These are phyloP conservation scores for Champsocephalus gunnari DNA, from an alignment of 2,797 vertebrate species.

Conservation along the genomic window DNA sequence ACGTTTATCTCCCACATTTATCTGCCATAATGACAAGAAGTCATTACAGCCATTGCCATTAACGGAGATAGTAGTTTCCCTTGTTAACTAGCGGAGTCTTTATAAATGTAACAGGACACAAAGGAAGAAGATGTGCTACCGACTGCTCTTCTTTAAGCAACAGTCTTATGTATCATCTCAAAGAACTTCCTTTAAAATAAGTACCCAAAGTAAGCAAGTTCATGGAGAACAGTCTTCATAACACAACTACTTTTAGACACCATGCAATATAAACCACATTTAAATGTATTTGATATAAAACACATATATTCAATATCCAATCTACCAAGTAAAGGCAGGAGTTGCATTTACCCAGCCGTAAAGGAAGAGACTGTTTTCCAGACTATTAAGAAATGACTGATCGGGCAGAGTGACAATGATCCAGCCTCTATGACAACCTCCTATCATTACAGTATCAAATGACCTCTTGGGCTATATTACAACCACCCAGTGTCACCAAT, in stretches of 20 bases:
- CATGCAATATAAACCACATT: neutral
- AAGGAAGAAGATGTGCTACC: neutral
- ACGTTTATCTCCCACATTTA: conserved; percentile 29
- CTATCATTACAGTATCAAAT: conserved; percentile 80
- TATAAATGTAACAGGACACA: conserved; percentile 7
- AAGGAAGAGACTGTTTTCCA: conserved; percentile 36
- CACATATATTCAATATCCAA: conserved; percentile 21
- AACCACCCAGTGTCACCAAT: conserved; percentile 77
- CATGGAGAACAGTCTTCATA: neutral
- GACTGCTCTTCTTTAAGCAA: neutral
- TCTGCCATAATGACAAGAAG: conserved; percentile 42
- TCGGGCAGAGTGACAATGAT: conserved; percentile 50
- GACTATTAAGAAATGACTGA: conserved; percentile 66
- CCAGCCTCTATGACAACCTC: conserved; percentile 66
- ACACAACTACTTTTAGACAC: neutral
- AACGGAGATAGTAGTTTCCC: conserved; percentile 22
- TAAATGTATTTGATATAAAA: conserved; percentile 15
- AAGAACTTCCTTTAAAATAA: neutral
- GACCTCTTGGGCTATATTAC: conserved; percentile 71
- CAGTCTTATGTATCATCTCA: neutral
- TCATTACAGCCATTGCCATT: conserved; percentile 30
- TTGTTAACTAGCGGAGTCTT: conserved; percentile 16
- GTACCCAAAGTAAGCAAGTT: neutral
- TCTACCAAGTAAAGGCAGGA: conserved; percentile 25
- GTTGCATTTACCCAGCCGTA: conserved; percentile 25